Base-by-base conservation (phyloP, 2,797 vertebrate species). In the Tarsius wallacei region DNA sequence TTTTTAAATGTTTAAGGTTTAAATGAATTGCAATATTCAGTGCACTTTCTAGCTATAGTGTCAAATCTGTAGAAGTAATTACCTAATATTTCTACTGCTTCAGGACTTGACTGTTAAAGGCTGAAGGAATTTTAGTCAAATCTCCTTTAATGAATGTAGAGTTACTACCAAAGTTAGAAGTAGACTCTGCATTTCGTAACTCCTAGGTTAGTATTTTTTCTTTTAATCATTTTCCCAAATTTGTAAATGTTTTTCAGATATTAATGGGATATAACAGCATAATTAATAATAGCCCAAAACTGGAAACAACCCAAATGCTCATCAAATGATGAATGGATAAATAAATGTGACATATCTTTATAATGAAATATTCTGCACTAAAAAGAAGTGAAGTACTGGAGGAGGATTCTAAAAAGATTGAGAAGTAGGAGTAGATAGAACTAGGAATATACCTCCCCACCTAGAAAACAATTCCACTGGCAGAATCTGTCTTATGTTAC, bases 191-290 rank as follows among this genome's bases (percentile, higher is more conserved):
- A 8, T 94, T 91, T 91, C 83, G 77, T 47, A 88, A 76, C 36
- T 93, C 53, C 24, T 68, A 64, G 22, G 71, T 85, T 51, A 82
- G 63, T 64, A 51, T 87, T 88, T 81, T 90, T 84, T 12, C 64
- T 33, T 59, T 53, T 73, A n/a, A 63, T 51, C 31, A n/a, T 26
- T 22, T 24, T 26, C 24, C 47, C 7, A 85, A 63, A 88, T 91
- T 47, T 95, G 55, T 74, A 68, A 55, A 63, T 94, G 63, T 61
- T 76, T 89, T 90, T 59, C 28, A 73, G 61, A 90, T 87, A 57
- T 53, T 78, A 64, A 36, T 64, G 63, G 11, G 24, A 33, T 66
- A 76, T 55, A 85, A n/a, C 68, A 76, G 17, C 31, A 73, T 59
- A 59, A 31, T 73, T 91, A 8, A 33, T 19, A 68, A 78, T 47